These are phyloP conservation scores for Ennomos fuscantarius DNA, from an alignment of 2,888 invertebrate species.

Conservation along the genomic window DNA sequence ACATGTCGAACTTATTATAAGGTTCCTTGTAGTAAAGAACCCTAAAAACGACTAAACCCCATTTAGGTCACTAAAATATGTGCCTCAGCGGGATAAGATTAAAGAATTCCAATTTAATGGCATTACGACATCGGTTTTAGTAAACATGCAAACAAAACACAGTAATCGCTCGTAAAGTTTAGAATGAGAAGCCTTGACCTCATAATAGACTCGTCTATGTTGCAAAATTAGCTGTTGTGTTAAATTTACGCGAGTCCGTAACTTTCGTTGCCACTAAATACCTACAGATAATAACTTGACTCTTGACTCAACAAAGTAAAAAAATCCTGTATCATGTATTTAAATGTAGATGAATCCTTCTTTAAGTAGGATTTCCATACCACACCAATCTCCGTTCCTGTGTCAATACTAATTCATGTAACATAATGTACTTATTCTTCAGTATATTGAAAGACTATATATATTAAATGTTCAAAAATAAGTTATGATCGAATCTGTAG, in stretches of 20 bases:
- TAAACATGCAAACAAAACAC: conserved; percentile 34
- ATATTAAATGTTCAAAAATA: no score
- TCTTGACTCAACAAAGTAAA: conserved; percentile 45
- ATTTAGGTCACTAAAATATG: not conserved
- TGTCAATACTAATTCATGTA: conserved; percentile 26
- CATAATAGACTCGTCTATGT: conserved; percentile 34
- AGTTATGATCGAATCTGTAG: not conserved
- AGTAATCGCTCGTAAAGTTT: conserved; percentile 34
- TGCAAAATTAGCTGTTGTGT: conserved; percentile 34
- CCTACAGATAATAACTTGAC: conserved; percentile 47
- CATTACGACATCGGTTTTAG: conserved; percentile 28
- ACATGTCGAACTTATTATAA: no score
- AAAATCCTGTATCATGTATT: conserved; percentile 38
- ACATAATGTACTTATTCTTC: not conserved
- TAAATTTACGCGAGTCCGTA: conserved; percentile 39
- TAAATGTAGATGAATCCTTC: conserved; percentile 49
- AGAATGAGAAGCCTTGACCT: conserved; percentile 41
- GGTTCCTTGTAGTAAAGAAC: no score
- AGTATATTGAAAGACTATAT: no score
- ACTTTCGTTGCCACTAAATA: conserved; percentile 31
- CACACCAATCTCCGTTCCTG: conserved; percentile 24
- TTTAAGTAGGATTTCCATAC: conserved; percentile 46
- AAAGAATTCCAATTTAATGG: conserved; percentile 16
- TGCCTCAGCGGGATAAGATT: conserved; percentile 1
- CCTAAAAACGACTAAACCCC: no score